These are phyloP conservation scores for Lampris megalopsis DNA, from an alignment of 2,113 vertebrate genomes.

Conservation along the genomic window DNA sequence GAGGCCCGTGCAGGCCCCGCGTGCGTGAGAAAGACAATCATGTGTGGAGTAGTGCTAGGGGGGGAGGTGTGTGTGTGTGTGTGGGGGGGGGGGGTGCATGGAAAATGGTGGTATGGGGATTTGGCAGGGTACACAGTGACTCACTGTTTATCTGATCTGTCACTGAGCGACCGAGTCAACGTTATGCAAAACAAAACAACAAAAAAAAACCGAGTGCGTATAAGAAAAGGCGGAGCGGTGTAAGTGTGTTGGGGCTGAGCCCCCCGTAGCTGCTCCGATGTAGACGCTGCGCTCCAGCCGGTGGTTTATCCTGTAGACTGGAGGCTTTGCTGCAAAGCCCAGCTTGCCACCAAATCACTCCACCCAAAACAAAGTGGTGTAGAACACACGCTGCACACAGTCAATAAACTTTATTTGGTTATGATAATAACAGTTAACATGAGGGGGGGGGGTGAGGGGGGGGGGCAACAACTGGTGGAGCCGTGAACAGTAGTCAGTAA, in stretches of 20 bases:
- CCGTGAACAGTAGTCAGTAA: conserved; percentile 80
- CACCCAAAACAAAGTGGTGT: not conserved
- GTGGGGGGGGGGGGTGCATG: conserved; percentile 26
- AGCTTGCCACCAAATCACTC: no score
- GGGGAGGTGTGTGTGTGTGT: conserved; percentile 11
- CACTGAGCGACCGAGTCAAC: conserved; percentile 67
- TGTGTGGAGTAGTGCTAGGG: not conserved
- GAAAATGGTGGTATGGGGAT: conserved; percentile 80
- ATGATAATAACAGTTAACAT: conserved; percentile 60
- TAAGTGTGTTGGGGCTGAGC: no score
- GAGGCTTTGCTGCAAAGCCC: no score
- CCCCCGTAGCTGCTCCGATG: no score
- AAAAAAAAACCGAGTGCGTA: not conserved
- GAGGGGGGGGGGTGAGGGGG: no score
- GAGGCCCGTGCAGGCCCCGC: conserved; percentile 28
- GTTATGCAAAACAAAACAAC: conserved; percentile 47
- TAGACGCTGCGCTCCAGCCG: no score
- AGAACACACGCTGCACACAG: conserved; percentile 52
- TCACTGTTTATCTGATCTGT: conserved; percentile 81
- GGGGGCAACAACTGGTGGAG: conserved; percentile 61
- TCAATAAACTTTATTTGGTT: conserved; percentile 77
- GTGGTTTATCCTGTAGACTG: no score
- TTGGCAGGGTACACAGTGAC: conserved; percentile 77
- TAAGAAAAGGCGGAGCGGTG: no score
- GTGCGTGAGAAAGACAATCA: not conserved